A percentile compares a stretch with the other conserved stretches of the same genome.
Conservation (phyloP, 1,140 invertebrate species). For the Drosophila baimaii region DNA sequence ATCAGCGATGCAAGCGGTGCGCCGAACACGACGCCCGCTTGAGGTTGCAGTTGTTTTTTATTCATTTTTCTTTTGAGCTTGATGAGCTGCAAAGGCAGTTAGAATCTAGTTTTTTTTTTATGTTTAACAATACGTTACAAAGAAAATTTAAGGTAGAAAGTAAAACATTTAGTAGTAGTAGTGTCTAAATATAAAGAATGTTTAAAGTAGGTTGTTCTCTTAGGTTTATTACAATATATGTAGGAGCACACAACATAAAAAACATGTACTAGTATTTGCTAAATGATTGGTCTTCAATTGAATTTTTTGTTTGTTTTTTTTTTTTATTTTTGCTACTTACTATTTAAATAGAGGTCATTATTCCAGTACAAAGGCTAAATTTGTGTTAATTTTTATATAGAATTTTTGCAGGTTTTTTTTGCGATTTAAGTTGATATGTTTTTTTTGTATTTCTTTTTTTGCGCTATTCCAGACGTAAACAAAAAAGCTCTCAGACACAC, state of each 20-base stretch:
- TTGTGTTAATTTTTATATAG: slow-evolving; percentile 69
- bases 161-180: slow-evolving; percentile 79
- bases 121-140: slow-evolving; percentile 75
- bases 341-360: slow-evolving; percentile 80
- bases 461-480: slow-evolving; percentile 62
- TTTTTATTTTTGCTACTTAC: slow-evolving; percentile 73
- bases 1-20: slow-evolving; percentile 67
- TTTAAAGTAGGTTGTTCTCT: slow-evolving; percentile 60
- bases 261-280: slow-evolving; percentile 74
- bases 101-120: slow-evolving; percentile 58
- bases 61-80: slow-evolving; percentile 47
- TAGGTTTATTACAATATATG: slow-evolving; percentile 63
- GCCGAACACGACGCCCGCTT: slow-evolving; percentile 37
- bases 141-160: slow-evolving; percentile 70
- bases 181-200: slow-evolving; percentile 75
- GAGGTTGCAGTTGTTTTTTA: slow-evolving; percentile 43
- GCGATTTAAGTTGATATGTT: slow-evolving; percentile 56
- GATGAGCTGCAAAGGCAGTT: slow-evolving; percentile 70
- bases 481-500: slow-evolving; percentile 51
- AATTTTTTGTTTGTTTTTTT: slow-evolving; percentile 50
- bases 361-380: slow-evolving; percentile 81
- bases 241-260: slow-evolving; percentile 81
- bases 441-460: slow-evolving; percentile 15
- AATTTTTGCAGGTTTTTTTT: slow-evolving; percentile 71
- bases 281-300: slow-evolving; percentile 58